phyloP scores from a whole-genome alignment of 2,113 vertebrate species.

The Bothrops jararaca region DNA sequence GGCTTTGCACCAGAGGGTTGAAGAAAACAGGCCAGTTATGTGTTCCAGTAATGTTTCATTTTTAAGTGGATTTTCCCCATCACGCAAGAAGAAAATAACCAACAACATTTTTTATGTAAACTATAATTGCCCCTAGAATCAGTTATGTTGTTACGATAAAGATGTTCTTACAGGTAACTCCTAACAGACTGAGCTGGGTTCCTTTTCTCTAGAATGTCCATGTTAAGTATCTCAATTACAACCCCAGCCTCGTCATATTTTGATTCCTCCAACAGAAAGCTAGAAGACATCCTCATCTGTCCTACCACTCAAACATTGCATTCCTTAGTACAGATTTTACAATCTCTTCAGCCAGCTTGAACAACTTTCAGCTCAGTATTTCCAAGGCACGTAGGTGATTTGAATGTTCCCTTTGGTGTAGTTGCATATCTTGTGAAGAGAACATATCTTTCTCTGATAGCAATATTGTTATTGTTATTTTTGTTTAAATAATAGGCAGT shows the following conservation, averaged over 20 bases:
- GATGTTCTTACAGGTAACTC: neutral
- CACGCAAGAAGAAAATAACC: neutral
- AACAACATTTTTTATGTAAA: neutral
- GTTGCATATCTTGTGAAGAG: neutral
- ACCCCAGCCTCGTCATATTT: neutral
- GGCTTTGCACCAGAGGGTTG: neutral
- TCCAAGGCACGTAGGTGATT: conserved; percentile 1
- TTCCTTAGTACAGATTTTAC: neutral
- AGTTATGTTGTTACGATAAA: neutral
- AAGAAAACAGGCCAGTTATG: conserved; percentile 7
- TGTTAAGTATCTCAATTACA: neutral
- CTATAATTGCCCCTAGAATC: neutral
- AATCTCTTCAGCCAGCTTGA: neutral
- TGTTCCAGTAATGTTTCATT: conserved; percentile 4
- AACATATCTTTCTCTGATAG: neutral
- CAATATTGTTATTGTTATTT: neutral
- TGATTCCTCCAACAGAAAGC: neutral
- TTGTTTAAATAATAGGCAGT: neutral
- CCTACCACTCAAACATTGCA: neutral
- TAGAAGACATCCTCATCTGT: neutral
- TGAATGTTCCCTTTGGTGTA: neutral
- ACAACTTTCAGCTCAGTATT: rapidly evolving
- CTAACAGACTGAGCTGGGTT: neutral
- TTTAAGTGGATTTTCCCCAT: neutral
- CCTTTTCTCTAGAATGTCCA: neutral